Evolutionary conservation across 2,888 invertebrate genomes (phyloP).

Genomic region (Gari tellinella): DNA sequence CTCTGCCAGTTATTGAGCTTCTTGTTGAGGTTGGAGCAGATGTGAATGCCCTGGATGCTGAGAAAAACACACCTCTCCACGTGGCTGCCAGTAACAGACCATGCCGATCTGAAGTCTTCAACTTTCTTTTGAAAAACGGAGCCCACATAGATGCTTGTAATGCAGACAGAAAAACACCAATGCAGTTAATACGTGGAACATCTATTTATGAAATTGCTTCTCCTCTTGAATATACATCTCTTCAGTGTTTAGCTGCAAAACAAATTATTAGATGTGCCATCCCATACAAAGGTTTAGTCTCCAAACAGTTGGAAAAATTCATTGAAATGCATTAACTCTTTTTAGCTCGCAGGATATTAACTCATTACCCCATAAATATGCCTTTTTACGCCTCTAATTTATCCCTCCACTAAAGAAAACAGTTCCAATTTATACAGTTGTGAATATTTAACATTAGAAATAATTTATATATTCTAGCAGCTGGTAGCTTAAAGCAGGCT

Average conservation of each 20-base stretch:
- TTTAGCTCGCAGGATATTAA: too few relatives aligned
- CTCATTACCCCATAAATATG: too few relatives aligned
- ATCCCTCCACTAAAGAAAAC: too few relatives aligned
- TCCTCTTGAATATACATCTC: conserved; percentile 78
- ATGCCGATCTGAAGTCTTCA: conserved; percentile 90
- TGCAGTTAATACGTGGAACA: conserved; percentile 79
- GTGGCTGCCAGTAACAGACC: conserved; percentile 90
- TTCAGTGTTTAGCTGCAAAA: conserved; percentile 83
- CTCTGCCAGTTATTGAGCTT: conserved; percentile 89
- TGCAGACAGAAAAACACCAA: conserved; percentile 75
- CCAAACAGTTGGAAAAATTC: conserved; percentile 79
- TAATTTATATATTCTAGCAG: too few relatives aligned
- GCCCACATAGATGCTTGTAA: conserved; percentile 91
- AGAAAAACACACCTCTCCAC: conserved; percentile 95
- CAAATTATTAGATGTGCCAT: conserved; percentile 89
- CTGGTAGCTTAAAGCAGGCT: too few relatives aligned
- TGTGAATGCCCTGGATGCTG: conserved; percentile 91
- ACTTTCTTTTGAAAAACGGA: conserved; percentile 90
- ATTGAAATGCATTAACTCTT: conserved; percentile 79
- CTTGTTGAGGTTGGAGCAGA: conserved; percentile 93
- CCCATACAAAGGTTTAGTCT: conserved; percentile 79
- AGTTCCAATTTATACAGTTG: too few relatives aligned
- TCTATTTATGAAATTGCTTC: conserved; percentile 77
- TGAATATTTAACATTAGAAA: too few relatives aligned
- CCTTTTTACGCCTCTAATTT: too few relatives aligned